Percentiles rank a stretch among this genome's conserved stretches.
Evolutionary conservation across 2,113 vertebrate species (phyloP).

Genomic region (Balaenoptera acutorostrata): DNA sequence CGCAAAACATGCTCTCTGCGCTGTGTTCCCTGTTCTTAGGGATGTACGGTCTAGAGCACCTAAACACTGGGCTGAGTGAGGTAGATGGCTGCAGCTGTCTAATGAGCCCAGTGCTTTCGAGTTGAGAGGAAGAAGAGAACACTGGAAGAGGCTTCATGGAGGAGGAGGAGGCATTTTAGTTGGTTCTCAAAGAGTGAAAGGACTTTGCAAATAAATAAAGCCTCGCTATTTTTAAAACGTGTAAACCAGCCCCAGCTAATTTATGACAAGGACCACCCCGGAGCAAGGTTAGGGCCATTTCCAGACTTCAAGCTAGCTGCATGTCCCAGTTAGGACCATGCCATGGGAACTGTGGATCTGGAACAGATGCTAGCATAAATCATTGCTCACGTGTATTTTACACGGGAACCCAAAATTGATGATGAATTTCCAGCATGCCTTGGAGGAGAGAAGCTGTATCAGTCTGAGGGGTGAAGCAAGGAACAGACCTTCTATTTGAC

Average conservation of each 20-base stretch:
- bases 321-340: neutral
- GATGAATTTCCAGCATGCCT: neutral
- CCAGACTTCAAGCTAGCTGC: neutral
- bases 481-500: neutral
- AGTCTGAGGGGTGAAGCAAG: neutral
- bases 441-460: neutral
- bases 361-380: neutral
- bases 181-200: neutral
- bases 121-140: neutral
- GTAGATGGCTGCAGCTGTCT: no score
- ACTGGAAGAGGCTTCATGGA: neutral
- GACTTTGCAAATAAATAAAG: neutral
- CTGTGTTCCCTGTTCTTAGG: neutral
- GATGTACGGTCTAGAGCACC: neutral
- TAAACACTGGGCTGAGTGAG: neutral
- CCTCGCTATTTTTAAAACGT: neutral
- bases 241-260: neutral
- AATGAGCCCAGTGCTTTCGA: neutral
- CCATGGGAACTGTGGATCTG: neutral
- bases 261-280: neutral
- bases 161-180: neutral
- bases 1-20: neutral
- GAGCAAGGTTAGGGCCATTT: neutral
- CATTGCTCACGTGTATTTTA: neutral
- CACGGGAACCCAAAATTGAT: neutral